Evolutionary conservation across 2,888 invertebrate genomes (phyloP), one percentile per base, ranked within the genome.

Genomic region (Lobophora halterata): DNA sequence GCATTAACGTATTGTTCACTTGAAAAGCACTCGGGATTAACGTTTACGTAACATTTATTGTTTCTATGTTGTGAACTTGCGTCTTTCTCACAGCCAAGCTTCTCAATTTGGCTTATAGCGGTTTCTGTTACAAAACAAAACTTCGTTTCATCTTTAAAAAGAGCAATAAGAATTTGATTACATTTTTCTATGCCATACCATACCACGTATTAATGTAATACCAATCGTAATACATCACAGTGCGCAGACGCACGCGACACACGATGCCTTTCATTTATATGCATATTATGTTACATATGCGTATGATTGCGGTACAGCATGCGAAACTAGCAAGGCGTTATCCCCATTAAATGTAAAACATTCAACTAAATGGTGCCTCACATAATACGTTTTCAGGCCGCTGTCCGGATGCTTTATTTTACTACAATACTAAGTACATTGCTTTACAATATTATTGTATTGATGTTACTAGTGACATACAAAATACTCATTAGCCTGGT

Each of bases 21-120:
- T n/a, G n/a, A n/a, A n/a, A n/a, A n/a, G n/a, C 11, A 11, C 10
- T 8, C 3, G 4, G 11, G 23, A 11, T 23, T 3, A 1, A 11
- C 6, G n/a, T 7, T 23, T 11, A 23, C 23, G 23, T 16, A 31
- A 31, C n/a, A n/a, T n/a, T 23, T 19, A 10, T 21, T 12, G 31
- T 31, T 31, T 30, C 13, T 13, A 24, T 24, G 20, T 19, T 33
- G 24, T 8, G 19, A 33, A 24, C 32, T 10, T 11, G 3, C 27
- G 16, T 23, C 17, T 19, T 29, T 40, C 34, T 40, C 40, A 10
- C 24, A 10, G 5, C 9, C n/a, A 34, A 33, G 18, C 6, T 20
- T 29, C 23, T 28, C 20, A 34, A 29, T 25, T 25, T 10, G 4
- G 23, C 23, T 27, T n/a, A n/a, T n/a, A n/a, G n/a, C n/a, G n/a